A percentile compares a stretch with the other conserved stretches of the same genome.
Evolutionary conservation across 2,888 invertebrate species (phyloP).

Genomic region (Nomada lathburiana): DNA sequence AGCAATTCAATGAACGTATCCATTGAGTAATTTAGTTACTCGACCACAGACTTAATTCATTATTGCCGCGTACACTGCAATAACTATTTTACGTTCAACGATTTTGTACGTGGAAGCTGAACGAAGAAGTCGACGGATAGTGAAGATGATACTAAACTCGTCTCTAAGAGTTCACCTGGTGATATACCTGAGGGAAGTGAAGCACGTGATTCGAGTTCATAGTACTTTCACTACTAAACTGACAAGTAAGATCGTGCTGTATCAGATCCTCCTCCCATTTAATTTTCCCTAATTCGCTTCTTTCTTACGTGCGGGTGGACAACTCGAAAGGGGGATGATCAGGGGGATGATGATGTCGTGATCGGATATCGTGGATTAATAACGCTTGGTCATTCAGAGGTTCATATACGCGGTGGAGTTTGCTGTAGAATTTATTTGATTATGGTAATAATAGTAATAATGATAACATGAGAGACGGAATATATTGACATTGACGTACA

Average conservation of each 20-base stretch:
- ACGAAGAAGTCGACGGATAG: slow-evolving; percentile 72
- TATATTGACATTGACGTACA: too few relatives aligned
- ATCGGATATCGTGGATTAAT: slow-evolving; percentile 36
- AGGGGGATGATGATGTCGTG: not conserved
- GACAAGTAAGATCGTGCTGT: slow-evolving; percentile 38
- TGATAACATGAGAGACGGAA: not conserved
- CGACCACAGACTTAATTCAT: not conserved
- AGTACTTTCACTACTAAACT: slow-evolving; percentile 78
- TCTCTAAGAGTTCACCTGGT: slow-evolving; percentile 73
- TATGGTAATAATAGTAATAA: not conserved
- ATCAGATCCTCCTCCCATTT: slow-evolving; percentile 37
- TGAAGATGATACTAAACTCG: slow-evolving; percentile 81
- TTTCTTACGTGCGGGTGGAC: not conserved
- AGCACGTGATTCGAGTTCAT: slow-evolving; percentile 77
- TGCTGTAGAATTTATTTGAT: not conserved
- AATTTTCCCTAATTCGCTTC: slow-evolving; percentile 33
- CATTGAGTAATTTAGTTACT: too few relatives aligned
- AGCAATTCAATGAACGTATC: too few relatives aligned
- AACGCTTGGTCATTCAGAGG: slow-evolving; percentile 18
- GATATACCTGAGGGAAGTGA: slow-evolving; percentile 79
- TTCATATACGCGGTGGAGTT: not conserved
- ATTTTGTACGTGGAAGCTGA: not conserved
- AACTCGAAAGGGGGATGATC: slow-evolving; percentile 12
- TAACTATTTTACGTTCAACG: not conserved
- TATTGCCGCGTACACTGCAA: not conserved